Base-by-base conservation (phyloP, 2,888 invertebrate genomes). In the Hydropsyche betteni region DNA sequence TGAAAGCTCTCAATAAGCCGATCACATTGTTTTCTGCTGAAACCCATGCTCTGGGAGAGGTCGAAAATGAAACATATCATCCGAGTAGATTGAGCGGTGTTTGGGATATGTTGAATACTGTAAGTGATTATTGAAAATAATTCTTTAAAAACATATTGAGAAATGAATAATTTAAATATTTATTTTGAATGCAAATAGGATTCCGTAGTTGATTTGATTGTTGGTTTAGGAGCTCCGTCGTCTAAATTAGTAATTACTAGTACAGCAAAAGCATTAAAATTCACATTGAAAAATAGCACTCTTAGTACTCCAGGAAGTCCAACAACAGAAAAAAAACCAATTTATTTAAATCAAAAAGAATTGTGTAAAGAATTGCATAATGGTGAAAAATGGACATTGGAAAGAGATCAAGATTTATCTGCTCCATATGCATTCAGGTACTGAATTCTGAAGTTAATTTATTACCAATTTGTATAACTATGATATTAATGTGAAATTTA, bases 21-120 rank as follows among this genome's bases (percentile, higher is more conserved):
- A 89, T 89, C 58, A 91, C 92, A 81, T 83, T 90, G 70, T 90
- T 93, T 85, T 89, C 91, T 81, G 85, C 93, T 68, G 88, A 92
- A 81, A 93, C 93, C 0, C 90, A 92, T 80, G 90, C 90, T 69
- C 82, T 93, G 83, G 89, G 90, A 0, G 84, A 88, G 52, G 90
- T 90, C 80, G 88, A 88, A 81, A 91, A 91, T 81, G 90, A 90
- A 84, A 91, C 93, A 1, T 93, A 91, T 82, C 93, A 93, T 82
- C 93, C 93, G 0, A 92, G 93, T 81, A 85, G 93, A 75, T 83
- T 93, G 80, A 93, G 93, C 82, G 93, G 93, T 0, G 83, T 93
- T 69, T 92, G 92, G 88, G 93, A 93, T 81, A 91, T 93, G 88
- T 89, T 92, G 83, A 93, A 93, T 81, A 91, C 92, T 82, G 92